A percentile compares a stretch with the other conserved stretches of the same genome.
Evolutionary conservation across 2,113 vertebrate species (phyloP).

Genomic region (Callocephalon fimbriatum): DNA sequence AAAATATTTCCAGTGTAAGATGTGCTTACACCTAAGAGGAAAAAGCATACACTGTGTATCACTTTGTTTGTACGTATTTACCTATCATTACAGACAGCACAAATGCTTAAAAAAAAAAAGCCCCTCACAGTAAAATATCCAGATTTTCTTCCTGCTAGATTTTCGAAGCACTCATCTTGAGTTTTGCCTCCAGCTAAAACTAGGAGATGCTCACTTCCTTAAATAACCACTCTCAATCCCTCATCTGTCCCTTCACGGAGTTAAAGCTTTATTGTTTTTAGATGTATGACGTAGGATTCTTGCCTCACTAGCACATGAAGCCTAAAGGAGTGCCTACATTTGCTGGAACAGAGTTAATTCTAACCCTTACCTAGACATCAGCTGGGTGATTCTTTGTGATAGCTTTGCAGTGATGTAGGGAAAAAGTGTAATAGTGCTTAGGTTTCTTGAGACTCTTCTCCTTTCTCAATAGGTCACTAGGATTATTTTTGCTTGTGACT

Average conservation of each 20-base stretch:
- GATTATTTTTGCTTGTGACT: not conserved
- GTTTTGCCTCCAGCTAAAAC: not conserved
- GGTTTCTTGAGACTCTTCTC: not conserved
- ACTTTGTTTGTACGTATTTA: not conserved
- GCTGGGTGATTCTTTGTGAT: not conserved
- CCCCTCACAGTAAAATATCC: not conserved
- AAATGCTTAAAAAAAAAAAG: not conserved
- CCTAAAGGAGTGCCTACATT: not conserved
- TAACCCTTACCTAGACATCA: not conserved
- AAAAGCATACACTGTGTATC: rapidly evolving
- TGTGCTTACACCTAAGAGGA: not conserved
- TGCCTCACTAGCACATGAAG: not conserved
- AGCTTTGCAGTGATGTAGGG: not conserved
- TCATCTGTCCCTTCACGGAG: not conserved
- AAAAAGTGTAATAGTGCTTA: not conserved
- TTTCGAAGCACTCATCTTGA: not conserved
- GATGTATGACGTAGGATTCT: not conserved
- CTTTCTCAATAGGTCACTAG: not conserved
- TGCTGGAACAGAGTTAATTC: not conserved
- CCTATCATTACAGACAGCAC: not conserved
- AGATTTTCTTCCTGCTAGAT: not conserved
- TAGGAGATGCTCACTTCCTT: not conserved
- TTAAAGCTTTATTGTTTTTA: not conserved
- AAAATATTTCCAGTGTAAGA: not conserved
- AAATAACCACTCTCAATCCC: not conserved